Evolutionary conservation across 1,140 invertebrate genomes (phyloP), one percentile per base, ranked within the genome.

Genomic region (Cotesia typhae): DNA sequence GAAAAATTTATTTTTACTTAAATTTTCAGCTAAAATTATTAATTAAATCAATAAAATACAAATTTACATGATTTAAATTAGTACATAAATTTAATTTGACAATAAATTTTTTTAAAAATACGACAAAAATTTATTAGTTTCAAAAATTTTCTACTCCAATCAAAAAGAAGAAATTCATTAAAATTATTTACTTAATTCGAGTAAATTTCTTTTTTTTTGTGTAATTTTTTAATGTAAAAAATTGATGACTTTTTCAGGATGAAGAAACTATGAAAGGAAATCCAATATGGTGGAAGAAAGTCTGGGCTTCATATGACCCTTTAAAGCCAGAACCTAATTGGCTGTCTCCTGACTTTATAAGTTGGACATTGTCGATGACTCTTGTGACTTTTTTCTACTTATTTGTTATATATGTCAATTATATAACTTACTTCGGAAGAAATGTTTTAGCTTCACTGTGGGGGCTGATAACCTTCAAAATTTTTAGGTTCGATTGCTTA

Each of bases 301-400:
- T 85, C n/a, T 85, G 83, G 83, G 77, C 78, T 0, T 78, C 77
- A 5, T 85, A 84, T 60, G 83, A 84, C 57, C 81, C 83, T 12
- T 73, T 74, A 35, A 71, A 77, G 2, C 12, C 75, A 10, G 67
- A 78, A 60, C 76, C 80, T 0, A 79, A 81, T 4, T 57, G 80
- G 1, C 63, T 85, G 52, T 85, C 83, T 3, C 79, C 81, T 0
- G 76, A 76, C 74, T 81, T 85, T 14, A 78, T 85, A n/a, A 84
- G 83, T 59, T 85, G 84, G 84, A 69, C 82, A 37, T 75, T 82
- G 14, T 82, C 83, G 5, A 85, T 85, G 80, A 61, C 69, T 2
- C 67, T 84, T n/a, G 76, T 80, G 0, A 59, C 63, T n/a, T 65
- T 17, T 0, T 59, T 64, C 0, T 68, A 84, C 2, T 69, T 65